A percentile compares a stretch with the other conserved stretches of the same genome.
Evolutionary conservation across 35 echinoderm and acorn worm species (phyloP).

Genomic region (Lytechinus pictus): DNA sequence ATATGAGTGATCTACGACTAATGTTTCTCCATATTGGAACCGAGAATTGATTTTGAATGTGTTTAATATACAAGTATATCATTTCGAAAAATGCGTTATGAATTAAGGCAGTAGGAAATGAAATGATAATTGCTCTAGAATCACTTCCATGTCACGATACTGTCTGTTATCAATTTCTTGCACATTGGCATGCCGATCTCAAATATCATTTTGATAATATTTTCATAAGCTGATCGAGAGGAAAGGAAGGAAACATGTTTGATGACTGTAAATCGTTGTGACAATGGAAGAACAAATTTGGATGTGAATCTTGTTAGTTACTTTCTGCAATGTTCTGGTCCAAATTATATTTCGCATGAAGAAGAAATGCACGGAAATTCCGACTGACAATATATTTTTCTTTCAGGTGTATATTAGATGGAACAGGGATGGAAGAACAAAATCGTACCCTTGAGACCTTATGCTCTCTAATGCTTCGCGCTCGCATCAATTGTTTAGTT

Average conservation of each 20-base stretch:
- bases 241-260: too few relatives aligned
- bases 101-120: neutral
- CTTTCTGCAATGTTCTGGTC: too few relatives aligned
- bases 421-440: too few relatives aligned
- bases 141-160: neutral
- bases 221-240: neutral
- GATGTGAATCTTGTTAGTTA: neutral
- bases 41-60: neutral
- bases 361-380: too few relatives aligned
- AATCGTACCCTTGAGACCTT: too few relatives aligned
- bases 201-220: neutral
- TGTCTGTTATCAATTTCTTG: neutral
- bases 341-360: too few relatives aligned
- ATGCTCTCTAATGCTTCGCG: too few relatives aligned
- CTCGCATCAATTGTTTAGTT: too few relatives aligned
- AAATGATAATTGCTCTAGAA: neutral
- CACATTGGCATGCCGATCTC: neutral
- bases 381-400: too few relatives aligned
- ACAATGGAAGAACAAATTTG: neutral
- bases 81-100: neutral
- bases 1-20: neutral
- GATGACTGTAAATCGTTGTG: neutral
- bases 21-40: neutral
- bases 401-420: too few relatives aligned
- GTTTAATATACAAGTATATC: neutral